Evolutionary conservation across 2,113 vertebrate species (phyloP).

Genomic region (Etia nguti): DNA sequence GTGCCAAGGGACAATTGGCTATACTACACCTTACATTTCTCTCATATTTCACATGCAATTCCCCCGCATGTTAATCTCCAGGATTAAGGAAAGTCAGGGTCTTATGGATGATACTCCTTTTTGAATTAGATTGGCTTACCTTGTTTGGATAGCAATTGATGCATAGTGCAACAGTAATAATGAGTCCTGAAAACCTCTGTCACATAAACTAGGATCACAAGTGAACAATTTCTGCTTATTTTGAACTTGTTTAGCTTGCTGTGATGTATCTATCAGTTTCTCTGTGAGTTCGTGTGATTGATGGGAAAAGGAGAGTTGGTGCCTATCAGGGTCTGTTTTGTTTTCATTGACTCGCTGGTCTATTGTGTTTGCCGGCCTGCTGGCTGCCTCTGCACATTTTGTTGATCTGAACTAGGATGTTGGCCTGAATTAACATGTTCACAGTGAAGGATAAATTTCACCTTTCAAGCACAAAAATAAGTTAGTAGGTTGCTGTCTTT

Average conservation of each 20-base stretch:
- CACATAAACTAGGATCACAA: background rate
- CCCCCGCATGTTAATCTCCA: background rate
- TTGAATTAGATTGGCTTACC: background rate
- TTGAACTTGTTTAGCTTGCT: background rate
- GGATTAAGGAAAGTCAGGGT: background rate
- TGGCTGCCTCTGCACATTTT: constrained; percentile 54
- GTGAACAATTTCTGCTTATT: background rate
- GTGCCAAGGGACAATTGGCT: constrained; percentile 49
- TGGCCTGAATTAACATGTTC: background rate
- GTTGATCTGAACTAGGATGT: constrained; percentile 28
- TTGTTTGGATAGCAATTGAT: background rate
- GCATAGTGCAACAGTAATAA: background rate
- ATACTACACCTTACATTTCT: constrained; percentile 54
- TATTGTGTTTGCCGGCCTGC: constrained; percentile 40
- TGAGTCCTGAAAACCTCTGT: background rate
- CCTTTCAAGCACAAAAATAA: background rate
- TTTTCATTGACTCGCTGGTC: constrained; percentile 40
- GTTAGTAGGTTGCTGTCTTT: background rate
- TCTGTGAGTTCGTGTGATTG: background rate
- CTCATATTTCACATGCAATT: constrained; percentile 34
- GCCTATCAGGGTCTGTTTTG: constrained; percentile 36
- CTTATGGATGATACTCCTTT: background rate
- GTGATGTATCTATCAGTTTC: background rate
- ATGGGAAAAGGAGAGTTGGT: background rate
- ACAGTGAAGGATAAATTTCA: background rate